Base-by-base conservation (phyloP, 2,888 invertebrate species). In the Lasioglossum calceatum region DNA sequence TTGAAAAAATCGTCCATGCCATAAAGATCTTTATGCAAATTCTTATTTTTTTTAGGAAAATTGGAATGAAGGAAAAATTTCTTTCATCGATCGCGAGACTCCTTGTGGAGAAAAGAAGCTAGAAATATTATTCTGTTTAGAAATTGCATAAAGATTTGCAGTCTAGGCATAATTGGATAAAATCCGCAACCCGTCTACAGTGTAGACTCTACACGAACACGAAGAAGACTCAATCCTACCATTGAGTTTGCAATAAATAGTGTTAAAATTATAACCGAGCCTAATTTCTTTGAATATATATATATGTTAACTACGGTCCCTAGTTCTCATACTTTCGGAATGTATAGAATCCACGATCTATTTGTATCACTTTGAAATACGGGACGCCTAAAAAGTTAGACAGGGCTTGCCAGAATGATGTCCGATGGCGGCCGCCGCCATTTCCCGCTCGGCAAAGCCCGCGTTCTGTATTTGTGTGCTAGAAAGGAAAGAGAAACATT, bases 321-420 rank as follows among this genome's bases (percentile, higher is more conserved):
- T 84, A 84, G 44, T 84, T 81, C 80, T 80, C 54, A 84, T 80
- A 89, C 84, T 86, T 85, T 79, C 83, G 90, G 90, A 90, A 90
- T 90, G 90, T 90, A 90, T 82, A 83, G 87, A 84, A 84, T 89
- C 73, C 81, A 82, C 50, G 70, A 79, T 75, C 72, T 54, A 67
- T 71, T 27, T 71, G 39, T 54, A 71, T 75, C 81, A 88, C 84
- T 78, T 82, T 82, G 81, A 42, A 54, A 47, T 77, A 77, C 64
- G 78, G 81, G 77, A 64, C 50, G 36, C 77, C 44, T 73, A 64
- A 81, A 70, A 77, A 16, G 64, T 64, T 73, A 47, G 42, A 71
- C 39, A 67, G 64, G 16, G 16, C 27, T 64, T 2, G 16, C 32
- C 64, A 7, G 32, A 64, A 64, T 32, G 27, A 32, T 7, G 32